Conservation (phyloP, 1,140 invertebrate genomes). For the Drosophila albomicans region DNA sequence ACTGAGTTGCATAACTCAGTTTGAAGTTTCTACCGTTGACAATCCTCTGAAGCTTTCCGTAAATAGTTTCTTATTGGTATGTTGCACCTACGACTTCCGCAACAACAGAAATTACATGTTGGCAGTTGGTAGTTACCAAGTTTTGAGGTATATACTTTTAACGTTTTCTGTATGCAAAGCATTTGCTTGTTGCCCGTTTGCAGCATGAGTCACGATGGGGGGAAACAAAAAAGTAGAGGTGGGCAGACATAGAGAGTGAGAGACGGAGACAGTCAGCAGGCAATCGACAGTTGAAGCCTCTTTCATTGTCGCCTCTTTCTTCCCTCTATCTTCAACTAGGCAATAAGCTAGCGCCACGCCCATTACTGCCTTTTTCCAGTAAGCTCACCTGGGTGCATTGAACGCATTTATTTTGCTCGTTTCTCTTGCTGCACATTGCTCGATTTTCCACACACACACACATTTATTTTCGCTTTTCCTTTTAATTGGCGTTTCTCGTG, state of each 20-base stretch:
- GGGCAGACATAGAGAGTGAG: not conserved
- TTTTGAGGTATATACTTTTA: conserved; percentile 30
- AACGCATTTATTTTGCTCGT: conserved; percentile 64
- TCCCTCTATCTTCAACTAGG: conserved; percentile 4
- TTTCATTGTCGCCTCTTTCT: not conserved
- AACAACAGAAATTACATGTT: conserved; percentile 29
- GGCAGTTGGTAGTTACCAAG: conserved; percentile 22
- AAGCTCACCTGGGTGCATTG: conserved; percentile 59
- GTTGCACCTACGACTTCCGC: conserved; percentile 73
- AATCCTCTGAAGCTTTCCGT: conserved; percentile 16
- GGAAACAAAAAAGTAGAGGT: not conserved
- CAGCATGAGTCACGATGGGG: conserved; percentile 48
- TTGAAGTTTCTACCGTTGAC: not conserved
- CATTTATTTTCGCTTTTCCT: conserved; percentile 66
- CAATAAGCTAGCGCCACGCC: conserved; percentile 50
- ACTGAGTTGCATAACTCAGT: not conserved
- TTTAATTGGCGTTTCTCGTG: conserved; percentile 74
- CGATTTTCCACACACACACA: conserved; percentile 50
- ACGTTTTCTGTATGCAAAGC: conserved; percentile 43
- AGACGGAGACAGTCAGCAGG: not conserved
- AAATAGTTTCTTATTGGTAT: conserved; percentile 53
- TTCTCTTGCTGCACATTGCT: conserved; percentile 43
- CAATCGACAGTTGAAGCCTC: conserved; percentile 44
- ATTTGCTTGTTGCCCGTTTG: conserved; percentile 29
- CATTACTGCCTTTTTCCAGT: conserved; percentile 3